Base-by-base conservation (phyloP, 2,888 invertebrate species). In the Ceriagrion tenellum region DNA sequence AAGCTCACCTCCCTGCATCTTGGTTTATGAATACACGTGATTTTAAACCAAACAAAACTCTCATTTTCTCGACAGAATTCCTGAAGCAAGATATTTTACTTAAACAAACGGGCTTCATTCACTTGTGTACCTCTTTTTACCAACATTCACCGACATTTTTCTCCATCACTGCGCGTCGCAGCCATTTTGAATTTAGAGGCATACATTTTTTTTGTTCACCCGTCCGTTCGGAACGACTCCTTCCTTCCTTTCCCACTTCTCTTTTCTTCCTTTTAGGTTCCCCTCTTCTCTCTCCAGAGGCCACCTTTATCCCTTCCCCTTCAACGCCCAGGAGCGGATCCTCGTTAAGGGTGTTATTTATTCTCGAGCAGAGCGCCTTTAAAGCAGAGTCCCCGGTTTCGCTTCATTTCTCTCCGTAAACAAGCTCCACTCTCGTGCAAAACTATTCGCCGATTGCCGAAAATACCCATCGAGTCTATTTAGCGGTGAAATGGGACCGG, bases 371-470 rank as follows among this genome's bases (percentile, higher is more conserved):
- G 16, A 23, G 74, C n/a, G 74, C n/a, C n/a, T 18, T 81, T 69
- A 13, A 81, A 81, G 81, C 81, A 81, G 81, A n/a, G 69, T 13
- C 35, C n/a, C 81, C 13, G 16, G 35, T 81, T 35, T 26, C 47
- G 35, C 30, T 81, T 81, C 81, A 81, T 81, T 81, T 81, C 81
- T 81, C 81, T 35, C 30, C 81, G 81, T 35, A 81, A 81, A 81
- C 81, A 81, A 30, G 81, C 35, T 18, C 35, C 81, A 35, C 35
- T 81, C 81, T 81, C 35, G 13, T 30, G 81, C 35, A 81, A 81
- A 81, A 81, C 81, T 81, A 35, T 81, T 81, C 81, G 35, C 81
- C 81, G 81, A 81, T 81, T 81, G 69, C 81, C 30, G 81, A 81
- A n/a, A 81, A 81, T 81, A 81, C 35, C 16, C 81, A 81, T 81